Conservation (phyloP, 2,888 invertebrate genomes). For the Vesta saturnalis region DNA sequence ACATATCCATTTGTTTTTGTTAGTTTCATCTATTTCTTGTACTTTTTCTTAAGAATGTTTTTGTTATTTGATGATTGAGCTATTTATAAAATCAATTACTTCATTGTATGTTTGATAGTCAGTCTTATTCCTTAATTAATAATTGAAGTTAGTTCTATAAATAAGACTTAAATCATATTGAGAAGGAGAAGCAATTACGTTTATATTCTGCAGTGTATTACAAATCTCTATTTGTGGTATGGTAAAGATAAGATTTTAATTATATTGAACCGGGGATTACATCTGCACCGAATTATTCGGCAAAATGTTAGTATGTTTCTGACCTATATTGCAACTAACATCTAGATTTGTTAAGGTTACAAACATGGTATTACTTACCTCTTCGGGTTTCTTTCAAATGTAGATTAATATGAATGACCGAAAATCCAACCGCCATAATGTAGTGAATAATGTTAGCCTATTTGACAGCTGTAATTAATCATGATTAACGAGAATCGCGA, state of each 20-base stretch:
- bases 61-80: too few species aligned
- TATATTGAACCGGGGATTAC: constrained; percentile 28
- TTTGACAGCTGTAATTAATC: constrained; percentile 9
- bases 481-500: not conserved
- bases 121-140: not conserved
- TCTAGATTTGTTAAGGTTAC: constrained; percentile 22
- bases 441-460: not conserved
- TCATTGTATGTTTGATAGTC: too few species aligned
- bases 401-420: constrained; percentile 4
- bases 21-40: too few species aligned
- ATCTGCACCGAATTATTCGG: constrained; percentile 21
- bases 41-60: too few species aligned
- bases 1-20: too few species aligned
- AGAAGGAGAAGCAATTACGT: constrained; percentile 13
- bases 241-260: constrained; percentile 30
- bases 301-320: constrained; percentile 18
- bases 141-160: not conserved
- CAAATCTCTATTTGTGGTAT: constrained; percentile 29
- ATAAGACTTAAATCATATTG: constrained; percentile 13
- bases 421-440: not conserved
- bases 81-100: too few species aligned
- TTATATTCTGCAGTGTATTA: constrained; percentile 21
- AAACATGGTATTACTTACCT: not conserved
- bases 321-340: constrained; percentile 27
- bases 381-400: not conserved